Evolutionary conservation across 2,797 vertebrate species (phyloP).

Genomic region (Steatocranus sp.): DNA sequence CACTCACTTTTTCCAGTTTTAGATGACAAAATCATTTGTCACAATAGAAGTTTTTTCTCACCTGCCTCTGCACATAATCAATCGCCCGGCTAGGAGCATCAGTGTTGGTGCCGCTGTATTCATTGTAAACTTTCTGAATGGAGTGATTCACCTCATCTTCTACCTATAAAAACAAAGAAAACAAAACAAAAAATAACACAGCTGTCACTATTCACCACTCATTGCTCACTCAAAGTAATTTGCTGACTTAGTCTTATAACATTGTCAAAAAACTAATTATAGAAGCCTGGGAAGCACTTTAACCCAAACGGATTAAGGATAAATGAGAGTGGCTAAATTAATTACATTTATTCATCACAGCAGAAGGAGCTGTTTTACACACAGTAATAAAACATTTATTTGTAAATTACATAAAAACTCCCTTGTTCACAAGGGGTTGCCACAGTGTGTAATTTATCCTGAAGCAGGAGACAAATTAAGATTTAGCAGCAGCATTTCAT

Average conservation of each 20-base stretch:
- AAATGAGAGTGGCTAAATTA: not conserved
- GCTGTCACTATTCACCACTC: not conserved
- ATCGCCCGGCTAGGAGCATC: constrained; percentile 96
- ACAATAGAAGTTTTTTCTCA: constrained; percentile 51
- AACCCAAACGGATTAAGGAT: not conserved
- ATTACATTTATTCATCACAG: not conserved
- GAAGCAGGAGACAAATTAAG: not conserved
- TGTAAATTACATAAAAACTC: not conserved
- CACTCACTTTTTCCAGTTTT: not conserved
- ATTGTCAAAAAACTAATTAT: not conserved
- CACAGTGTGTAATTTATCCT: not conserved
- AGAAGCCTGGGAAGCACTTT: not conserved
- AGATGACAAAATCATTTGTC: not conserved
- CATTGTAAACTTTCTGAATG: constrained; percentile 91
- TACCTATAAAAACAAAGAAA: constrained; percentile 73
- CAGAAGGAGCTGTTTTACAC: not conserved
- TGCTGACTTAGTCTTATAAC: not conserved
- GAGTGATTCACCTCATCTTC: constrained; percentile 93
- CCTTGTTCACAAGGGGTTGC: not conserved
- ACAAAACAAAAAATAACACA: not conserved
- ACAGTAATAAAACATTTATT: not conserved
- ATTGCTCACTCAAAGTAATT: not conserved
- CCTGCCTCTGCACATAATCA: constrained; percentile 97
- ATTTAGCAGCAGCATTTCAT: not conserved
- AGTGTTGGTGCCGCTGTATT: constrained; percentile 91